Base-by-base conservation (phyloP, 2,113 vertebrate genomes). In the Nothobranchius kuhntae region DNA sequence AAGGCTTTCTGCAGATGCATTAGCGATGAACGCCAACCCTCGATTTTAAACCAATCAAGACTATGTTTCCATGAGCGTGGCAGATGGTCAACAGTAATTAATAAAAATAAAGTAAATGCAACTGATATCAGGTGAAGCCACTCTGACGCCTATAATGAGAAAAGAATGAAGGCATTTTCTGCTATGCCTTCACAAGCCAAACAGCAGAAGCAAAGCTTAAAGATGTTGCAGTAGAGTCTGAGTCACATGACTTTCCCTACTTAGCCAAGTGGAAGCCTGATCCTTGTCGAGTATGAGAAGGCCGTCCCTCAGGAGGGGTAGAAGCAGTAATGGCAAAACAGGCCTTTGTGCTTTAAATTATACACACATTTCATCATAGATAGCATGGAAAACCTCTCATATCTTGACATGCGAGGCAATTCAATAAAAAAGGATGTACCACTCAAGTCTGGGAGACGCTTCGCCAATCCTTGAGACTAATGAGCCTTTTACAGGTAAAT, bases 181-280 rank as follows among this genome's bases (percentile, higher is more conserved):
- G 53, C 68, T 54, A n/a, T 11, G 44, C 15, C 42, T 47, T 69
- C 30, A 47, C 44, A 38, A 57, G 71, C 47, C 1, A 3, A 59
- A 61, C 47, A 10, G 14, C 80, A 64, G 57, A 77, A 78, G 65
- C 30, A 30, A 36, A 17, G 47, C 68, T 75, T 53, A 68, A 83
- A 84, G 77, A 76, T 78, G 65, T 63, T 78, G 78, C 81, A 68
- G 76, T 36, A 59, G 77, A 82, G 67, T 66, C 40, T 17, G 40
- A 52, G 60, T 87, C 88, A 89, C 75, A 60, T 82, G 79, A 89
- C 75, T 56, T 24, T 11, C 53, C 60, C 54, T 88, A 84, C 82
- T 84, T 83, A 84, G 82, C 85, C 79, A 69, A 87, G 83, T 40
- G 38, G 81, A 86, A 86, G 86, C 65, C 59, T 74, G 75, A 85